Conservation (phyloP, 1,140 invertebrate species). For the Drosophila subpulchrella region DNA sequence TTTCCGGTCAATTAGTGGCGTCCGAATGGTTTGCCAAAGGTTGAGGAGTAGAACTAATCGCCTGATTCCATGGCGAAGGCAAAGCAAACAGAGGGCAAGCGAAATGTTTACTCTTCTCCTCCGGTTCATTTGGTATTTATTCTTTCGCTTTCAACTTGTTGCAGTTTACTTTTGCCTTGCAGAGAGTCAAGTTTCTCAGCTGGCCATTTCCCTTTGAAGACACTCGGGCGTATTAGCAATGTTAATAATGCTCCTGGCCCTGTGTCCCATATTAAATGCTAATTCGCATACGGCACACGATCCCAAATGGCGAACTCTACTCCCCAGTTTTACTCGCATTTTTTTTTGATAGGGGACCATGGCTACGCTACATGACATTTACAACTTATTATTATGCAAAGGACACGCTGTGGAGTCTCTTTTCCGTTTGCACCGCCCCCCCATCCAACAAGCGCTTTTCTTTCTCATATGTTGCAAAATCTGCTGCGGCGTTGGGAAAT, state of each 20-base stretch:
- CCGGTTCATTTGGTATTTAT: neutral
- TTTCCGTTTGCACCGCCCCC: neutral
- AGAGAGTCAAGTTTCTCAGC: neutral
- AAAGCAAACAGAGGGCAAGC: slow-evolving; percentile 33
- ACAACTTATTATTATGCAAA: slow-evolving; percentile 82
- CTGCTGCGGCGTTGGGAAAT: slow-evolving; percentile 73
- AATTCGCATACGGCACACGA: slow-evolving; percentile 61
- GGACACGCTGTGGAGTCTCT: slow-evolving; percentile 70
- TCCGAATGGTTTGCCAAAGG: slow-evolving; percentile 44
- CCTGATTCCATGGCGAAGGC: neutral
- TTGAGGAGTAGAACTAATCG: slow-evolving; percentile 22
- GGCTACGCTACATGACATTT: slow-evolving; percentile 73
- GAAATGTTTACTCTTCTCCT: slow-evolving; percentile 19
- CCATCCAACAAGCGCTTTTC: neutral
- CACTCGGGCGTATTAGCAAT: slow-evolving; percentile 64
- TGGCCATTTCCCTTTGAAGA: slow-evolving; percentile 3
- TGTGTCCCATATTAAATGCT: slow-evolving; percentile 77
- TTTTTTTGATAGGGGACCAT: slow-evolving; percentile 30
- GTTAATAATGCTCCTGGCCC: slow-evolving; percentile 67
- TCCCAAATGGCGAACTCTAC: slow-evolving; percentile 15
- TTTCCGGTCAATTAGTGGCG: slow-evolving; percentile 66
- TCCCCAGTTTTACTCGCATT: neutral
- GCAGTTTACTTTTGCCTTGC: slow-evolving; percentile 5
- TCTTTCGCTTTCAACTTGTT: slow-evolving; percentile 4
- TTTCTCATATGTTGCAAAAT: slow-evolving; percentile 69